Evolutionary conservation across 2,797 vertebrate species (phyloP), one percentile per base, ranked within the genome.

Genomic region (Etheostoma nigrum): DNA sequence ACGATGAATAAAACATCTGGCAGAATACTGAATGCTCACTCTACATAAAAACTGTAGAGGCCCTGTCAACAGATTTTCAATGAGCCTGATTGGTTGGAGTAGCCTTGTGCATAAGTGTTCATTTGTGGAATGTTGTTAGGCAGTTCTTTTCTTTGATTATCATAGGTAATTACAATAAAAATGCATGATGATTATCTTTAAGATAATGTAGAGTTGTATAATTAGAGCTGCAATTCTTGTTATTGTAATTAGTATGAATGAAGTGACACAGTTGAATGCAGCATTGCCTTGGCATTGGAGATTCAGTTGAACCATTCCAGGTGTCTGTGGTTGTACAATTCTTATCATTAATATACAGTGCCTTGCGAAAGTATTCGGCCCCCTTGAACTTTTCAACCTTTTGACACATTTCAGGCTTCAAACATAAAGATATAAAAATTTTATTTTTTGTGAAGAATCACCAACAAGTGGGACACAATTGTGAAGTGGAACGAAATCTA

Each of bases 1-100:
- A 69, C 54, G 42, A 85, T 94, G 66, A 93, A 95, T 94, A 88
- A 93, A 93, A 91, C 88, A 94, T 93, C 88, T 85, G 84, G 59
- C 52, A 82, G 88, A 93, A 89, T 92, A 83, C 78, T 60, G 81
- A 88, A 93, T 85, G 84, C 80, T 86, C 74, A 61, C 78, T 91
- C 79, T 8, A 1, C 86, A 91, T 93, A 64, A 90, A 92, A 92
- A 88, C 90, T 92, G 75, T 79, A 91, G 75, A 59, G 44, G 76
- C 71, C 44, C 55, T 75, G 63, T 86, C 84, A 87, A 86, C 88
- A 89, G 89, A 87, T 91, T 91, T 86, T 88, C 90, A 93, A 93
- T 92, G 83, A 91, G 78, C 36, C 69, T 85, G 87, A 91, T 86
- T 92, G 90, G 84, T 74, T 82, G 69, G 65, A 70, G 68, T 73